Conservation (phyloP, 2,888 invertebrate species). For the Nycteola revayana region DNA sequence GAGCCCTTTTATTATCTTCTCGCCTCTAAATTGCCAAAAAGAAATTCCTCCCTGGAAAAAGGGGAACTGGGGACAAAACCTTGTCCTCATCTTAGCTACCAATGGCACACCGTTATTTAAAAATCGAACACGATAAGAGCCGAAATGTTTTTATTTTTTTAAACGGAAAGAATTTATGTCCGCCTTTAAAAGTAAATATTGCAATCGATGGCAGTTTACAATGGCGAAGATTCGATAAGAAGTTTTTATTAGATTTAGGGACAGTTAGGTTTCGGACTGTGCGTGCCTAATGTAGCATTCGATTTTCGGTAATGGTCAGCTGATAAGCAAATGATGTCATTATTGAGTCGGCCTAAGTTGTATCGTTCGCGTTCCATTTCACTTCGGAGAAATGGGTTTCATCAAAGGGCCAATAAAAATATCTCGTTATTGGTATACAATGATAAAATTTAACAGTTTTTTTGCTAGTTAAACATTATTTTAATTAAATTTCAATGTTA, state of each 20-base stretch:
- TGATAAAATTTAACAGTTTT: slow-evolving; percentile 32
- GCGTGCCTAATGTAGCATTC: slow-evolving; percentile 76
- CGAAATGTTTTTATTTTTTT: slow-evolving; percentile 78
- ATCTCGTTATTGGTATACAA: slow-evolving; percentile 32
- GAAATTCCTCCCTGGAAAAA: slow-evolving; percentile 75
- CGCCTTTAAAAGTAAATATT: slow-evolving; percentile 72
- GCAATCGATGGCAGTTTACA: slow-evolving; percentile 69
- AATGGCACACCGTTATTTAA: slow-evolving; percentile 77
- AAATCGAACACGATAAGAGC: slow-evolving; percentile 80
- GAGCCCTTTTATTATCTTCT: slow-evolving; percentile 82
- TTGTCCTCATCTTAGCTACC: slow-evolving; percentile 72
- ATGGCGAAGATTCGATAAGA: slow-evolving; percentile 68
- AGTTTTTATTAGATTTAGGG: slow-evolving; percentile 71
- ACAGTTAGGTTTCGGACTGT: slow-evolving; percentile 69
- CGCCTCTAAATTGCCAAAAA: slow-evolving; percentile 80
- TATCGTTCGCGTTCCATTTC: slow-evolving; percentile 60
- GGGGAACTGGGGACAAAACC: slow-evolving; percentile 74
- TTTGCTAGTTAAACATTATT: slow-evolving; percentile 25
- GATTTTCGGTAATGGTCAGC: slow-evolving; percentile 81
- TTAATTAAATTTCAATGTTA: slow-evolving; percentile 44
- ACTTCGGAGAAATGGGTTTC: slow-evolving; percentile 30
- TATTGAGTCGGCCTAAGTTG: slow-evolving; percentile 70
- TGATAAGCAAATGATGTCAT: slow-evolving; percentile 81
- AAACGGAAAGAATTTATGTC: slow-evolving; percentile 77
- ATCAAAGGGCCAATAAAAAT: slow-evolving; percentile 33